These are phyloP conservation scores for Ailurus styani DNA, from an alignment of 2,113 vertebrate genomes.

Conservation along the genomic window DNA sequence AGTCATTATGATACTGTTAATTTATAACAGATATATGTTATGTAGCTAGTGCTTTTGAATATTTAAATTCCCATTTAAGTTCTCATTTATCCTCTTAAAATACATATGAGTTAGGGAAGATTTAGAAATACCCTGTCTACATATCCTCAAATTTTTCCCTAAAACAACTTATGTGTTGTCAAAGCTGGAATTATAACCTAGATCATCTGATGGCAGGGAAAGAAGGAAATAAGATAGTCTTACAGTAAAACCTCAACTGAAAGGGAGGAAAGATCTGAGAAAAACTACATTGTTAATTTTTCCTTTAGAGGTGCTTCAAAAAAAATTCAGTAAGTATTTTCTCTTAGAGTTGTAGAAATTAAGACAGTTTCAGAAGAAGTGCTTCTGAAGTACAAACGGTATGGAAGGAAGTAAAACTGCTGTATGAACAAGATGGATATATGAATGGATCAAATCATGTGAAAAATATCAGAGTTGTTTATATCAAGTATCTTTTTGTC, in stretches of 20 bases:
- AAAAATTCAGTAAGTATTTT: background rate
- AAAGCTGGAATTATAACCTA: background rate
- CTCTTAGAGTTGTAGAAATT: background rate
- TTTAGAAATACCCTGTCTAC: background rate
- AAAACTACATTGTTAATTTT: background rate
- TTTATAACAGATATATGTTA: background rate
- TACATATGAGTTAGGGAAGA: background rate
- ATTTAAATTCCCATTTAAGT: background rate
- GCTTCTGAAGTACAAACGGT: background rate
- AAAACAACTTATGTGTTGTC: background rate
- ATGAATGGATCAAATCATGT: background rate
- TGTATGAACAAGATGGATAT: background rate
- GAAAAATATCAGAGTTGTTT: background rate
- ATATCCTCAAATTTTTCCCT: background rate
- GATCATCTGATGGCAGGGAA: background rate
- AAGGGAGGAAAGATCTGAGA: background rate
- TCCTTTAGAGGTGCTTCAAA: background rate
- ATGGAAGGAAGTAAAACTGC: background rate
- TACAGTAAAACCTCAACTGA: background rate
- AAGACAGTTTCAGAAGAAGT: background rate
- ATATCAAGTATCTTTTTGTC: background rate
- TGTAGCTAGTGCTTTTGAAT: background rate
- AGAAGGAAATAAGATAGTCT: background rate
- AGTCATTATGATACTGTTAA: background rate
- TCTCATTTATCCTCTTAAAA: background rate